Evolutionary conservation across 2,888 invertebrate genomes (phyloP).

Genomic region (Carabus problematicus): DNA sequence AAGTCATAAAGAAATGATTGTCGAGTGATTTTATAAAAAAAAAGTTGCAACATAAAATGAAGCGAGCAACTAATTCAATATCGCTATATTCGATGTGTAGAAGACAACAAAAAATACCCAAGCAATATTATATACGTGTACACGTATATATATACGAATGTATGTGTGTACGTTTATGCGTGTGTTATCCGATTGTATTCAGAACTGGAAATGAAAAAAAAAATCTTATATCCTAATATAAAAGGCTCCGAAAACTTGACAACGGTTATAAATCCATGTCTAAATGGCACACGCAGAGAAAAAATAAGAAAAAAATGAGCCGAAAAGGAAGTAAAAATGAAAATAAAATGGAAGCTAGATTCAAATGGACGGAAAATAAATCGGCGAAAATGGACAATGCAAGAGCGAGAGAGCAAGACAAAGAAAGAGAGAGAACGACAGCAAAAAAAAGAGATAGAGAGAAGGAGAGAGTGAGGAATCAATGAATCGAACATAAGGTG

Average conservation of each 20-base stretch:
- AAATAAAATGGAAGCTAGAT: conserved; percentile 58
- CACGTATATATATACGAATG: background rate
- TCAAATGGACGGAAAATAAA: conserved; percentile 59
- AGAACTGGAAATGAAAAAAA: conserved; percentile 52
- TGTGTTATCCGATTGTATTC: conserved; percentile 39
- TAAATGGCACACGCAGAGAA: conserved; percentile 52
- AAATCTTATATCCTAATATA: conserved; percentile 60
- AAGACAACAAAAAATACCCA: too few species aligned
- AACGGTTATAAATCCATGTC: conserved; percentile 60
- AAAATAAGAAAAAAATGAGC: conserved; percentile 60
- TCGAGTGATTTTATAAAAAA: too few species aligned
- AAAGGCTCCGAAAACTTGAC: conserved; percentile 56
- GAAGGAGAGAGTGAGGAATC: too few species aligned
- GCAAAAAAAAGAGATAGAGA: too few species aligned
- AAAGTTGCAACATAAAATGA: too few species aligned
- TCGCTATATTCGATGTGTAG: too few species aligned
- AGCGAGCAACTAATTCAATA: too few species aligned
- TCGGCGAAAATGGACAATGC: conserved; percentile 44
- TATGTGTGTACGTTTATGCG: too few species aligned
- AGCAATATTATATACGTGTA: too few species aligned
- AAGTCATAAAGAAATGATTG: too few species aligned
- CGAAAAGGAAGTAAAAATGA: conserved; percentile 53
- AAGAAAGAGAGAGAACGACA: too few species aligned
- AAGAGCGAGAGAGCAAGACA: conserved; percentile 4
- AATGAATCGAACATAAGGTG: too few species aligned